Evolutionary conservation across 2,797 vertebrate species (phyloP).

Genomic region (Sarcophilus harrisii): DNA sequence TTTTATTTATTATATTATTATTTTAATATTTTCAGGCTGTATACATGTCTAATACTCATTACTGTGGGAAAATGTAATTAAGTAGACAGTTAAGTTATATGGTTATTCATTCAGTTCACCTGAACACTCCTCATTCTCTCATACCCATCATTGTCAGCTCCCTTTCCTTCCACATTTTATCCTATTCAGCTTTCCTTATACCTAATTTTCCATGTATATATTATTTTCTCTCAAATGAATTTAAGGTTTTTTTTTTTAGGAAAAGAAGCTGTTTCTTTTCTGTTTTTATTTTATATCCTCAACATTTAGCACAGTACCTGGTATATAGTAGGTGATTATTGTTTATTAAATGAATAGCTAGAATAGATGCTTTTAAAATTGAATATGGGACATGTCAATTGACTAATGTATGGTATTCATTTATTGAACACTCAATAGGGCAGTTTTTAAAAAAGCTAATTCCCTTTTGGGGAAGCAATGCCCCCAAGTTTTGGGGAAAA

Average conservation of each 20-base stretch:
- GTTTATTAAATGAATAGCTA: too few species aligned
- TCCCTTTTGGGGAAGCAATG: too few species aligned
- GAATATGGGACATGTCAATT: too few species aligned
- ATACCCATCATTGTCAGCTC: background rate
- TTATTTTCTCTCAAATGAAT: background rate
- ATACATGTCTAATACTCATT: background rate
- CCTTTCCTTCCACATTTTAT: background rate
- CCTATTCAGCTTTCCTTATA: background rate
- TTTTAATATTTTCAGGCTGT: background rate
- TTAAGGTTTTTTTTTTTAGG: background rate
- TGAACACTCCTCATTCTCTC: background rate
- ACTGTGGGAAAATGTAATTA: background rate
- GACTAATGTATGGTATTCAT: too few species aligned
- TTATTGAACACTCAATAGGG: too few species aligned
- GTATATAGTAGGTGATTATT: too few species aligned
- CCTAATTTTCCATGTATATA: background rate
- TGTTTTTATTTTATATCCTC: too few species aligned
- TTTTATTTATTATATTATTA: background rate
- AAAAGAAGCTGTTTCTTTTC: background rate
- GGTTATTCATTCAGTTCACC: background rate
- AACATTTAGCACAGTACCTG: background rate
- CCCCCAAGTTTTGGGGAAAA: too few species aligned
- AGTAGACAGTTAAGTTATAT: background rate
- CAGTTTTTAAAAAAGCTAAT: too few species aligned
- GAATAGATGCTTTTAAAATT: background rate